These are phyloP conservation scores for Coregonus clupeaformis DNA, from an alignment of 2,113 vertebrate species.

Conservation along the genomic window DNA sequence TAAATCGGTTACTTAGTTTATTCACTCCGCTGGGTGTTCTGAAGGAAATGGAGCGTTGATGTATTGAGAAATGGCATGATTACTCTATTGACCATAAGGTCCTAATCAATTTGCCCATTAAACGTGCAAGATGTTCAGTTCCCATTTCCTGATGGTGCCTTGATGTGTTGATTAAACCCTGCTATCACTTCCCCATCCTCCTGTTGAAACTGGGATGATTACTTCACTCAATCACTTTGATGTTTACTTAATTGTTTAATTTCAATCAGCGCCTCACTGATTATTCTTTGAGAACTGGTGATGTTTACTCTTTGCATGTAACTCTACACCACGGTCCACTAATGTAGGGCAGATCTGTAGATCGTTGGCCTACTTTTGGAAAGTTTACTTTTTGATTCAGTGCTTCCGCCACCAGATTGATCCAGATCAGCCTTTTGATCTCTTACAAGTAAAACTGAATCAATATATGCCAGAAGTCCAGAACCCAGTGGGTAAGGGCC, in stretches of 20 bases:
- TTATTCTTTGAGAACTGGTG: constrained; percentile 28
- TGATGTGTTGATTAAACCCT: constrained; percentile 44
- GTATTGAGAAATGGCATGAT: constrained; percentile 33
- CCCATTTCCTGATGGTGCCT: constrained; percentile 49
- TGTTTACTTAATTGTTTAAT: constrained; percentile 42
- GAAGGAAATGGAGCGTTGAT: constrained; percentile 24
- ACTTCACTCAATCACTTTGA: constrained; percentile 24
- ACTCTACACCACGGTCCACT: constrained; percentile 8
- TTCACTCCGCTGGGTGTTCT: constrained; percentile 38
- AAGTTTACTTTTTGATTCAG: neutral
- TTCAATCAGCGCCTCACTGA: constrained; percentile 42
- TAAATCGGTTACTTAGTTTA: constrained; percentile 11
- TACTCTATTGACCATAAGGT: constrained; percentile 41
- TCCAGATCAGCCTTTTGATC: neutral
- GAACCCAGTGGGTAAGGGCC: too few species aligned
- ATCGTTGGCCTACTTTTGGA: neutral
- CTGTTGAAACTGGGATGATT: constrained; percentile 46
- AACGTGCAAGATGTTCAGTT: constrained; percentile 39
- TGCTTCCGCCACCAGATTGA: neutral
- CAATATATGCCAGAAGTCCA: too few species aligned
- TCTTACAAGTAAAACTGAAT: neutral
- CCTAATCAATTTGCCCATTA: constrained; percentile 50
- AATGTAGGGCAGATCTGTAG: neutral
- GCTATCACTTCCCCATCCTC: constrained; percentile 31
- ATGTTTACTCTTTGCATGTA: constrained; percentile 42